Evolutionary conservation across 2,797 vertebrate genomes (phyloP).

Genomic region (Spinibarbus caldwelli): DNA sequence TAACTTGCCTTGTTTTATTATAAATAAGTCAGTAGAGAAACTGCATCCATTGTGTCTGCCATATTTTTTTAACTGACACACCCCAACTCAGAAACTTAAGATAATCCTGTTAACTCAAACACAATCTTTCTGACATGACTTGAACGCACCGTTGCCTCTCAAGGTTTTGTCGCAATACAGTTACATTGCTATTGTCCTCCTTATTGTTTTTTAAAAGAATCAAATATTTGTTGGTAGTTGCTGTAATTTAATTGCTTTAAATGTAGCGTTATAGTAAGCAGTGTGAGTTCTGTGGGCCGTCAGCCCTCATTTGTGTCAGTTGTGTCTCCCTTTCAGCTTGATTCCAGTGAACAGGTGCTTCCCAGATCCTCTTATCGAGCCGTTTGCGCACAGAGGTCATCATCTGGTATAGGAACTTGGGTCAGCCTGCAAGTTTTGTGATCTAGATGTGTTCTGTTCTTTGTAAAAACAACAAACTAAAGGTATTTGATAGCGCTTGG

Average conservation of each 20-base stretch:
- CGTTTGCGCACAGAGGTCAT: conserved; percentile 6
- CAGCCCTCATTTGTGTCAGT: conserved; percentile 55
- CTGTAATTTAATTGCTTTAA: conserved; percentile 3
- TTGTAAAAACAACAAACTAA: conserved; percentile 26
- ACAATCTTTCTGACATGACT: no score
- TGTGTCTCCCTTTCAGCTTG: conserved; percentile 64
- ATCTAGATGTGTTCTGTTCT: conserved; percentile 11
- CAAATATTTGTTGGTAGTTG: neutral
- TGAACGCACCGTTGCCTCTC: neutral
- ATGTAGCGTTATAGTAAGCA: neutral
- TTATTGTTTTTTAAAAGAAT: neutral
- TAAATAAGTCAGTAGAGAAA: neutral
- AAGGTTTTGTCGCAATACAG: neutral
- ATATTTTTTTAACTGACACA: neutral
- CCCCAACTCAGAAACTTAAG: neutral
- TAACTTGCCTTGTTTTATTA: neutral
- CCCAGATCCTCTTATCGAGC: conserved; percentile 38
- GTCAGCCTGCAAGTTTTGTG: conserved; percentile 4
- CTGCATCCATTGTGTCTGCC: neutral
- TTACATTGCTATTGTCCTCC: conserved; percentile 9
- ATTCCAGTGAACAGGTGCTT: conserved; percentile 39
- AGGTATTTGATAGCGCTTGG: conserved; percentile 28
- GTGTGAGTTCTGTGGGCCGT: conserved; percentile 15
- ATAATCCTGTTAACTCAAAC: neutral
- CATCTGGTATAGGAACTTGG: conserved; percentile 10